These are phyloP conservation scores for Troilus luridus DNA, from an alignment of 2,888 invertebrate species.

Conservation along the genomic window DNA sequence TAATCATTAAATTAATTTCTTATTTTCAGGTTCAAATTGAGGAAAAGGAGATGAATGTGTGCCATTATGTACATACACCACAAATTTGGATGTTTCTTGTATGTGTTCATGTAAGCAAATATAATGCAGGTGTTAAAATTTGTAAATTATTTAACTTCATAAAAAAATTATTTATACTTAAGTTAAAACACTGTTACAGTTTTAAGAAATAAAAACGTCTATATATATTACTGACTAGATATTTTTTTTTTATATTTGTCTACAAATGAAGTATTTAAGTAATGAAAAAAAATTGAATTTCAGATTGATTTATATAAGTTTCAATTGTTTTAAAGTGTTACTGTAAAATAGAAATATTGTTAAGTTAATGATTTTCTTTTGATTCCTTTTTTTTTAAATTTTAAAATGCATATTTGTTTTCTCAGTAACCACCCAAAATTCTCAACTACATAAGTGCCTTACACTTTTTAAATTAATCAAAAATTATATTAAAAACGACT, in stretches of 20 bases:
- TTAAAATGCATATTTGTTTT: background rate
- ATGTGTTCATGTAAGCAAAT: constrained; percentile 31
- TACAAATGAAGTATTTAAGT: background rate
- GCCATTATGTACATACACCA: background rate
- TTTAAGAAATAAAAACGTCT: background rate
- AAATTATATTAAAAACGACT: background rate
- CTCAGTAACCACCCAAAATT: background rate
- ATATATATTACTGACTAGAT: background rate
- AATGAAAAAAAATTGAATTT: background rate
- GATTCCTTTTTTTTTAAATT: background rate
- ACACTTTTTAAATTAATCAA: no score
- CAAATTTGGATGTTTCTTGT: background rate
- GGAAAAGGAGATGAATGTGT: background rate
- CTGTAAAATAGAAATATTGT: background rate
- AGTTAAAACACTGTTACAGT: background rate
- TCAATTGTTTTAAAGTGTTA: background rate
- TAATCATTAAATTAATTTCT: background rate
- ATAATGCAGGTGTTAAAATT: background rate
- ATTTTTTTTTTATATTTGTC: background rate
- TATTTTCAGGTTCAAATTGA: background rate
- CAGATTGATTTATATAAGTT: background rate
- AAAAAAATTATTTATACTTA: background rate
- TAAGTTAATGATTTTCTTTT: background rate
- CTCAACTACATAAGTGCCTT: no score
- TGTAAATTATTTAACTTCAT: constrained; percentile 14